Base-by-base conservation (phyloP, 2,888 invertebrate genomes). In the Pherbina coryleti region DNA sequence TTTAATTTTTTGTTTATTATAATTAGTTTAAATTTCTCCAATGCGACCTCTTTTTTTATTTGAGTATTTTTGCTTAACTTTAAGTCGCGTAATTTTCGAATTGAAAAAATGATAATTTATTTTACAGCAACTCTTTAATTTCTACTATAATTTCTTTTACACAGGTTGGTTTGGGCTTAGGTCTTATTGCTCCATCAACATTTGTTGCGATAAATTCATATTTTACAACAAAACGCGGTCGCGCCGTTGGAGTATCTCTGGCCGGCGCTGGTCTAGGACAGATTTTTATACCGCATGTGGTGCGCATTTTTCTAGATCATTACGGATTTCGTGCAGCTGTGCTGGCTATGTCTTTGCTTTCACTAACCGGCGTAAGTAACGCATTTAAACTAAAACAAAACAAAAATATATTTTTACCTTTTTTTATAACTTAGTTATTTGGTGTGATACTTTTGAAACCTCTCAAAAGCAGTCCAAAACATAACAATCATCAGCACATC, bases 211-310 rank as follows among this genome's bases (percentile, higher is more conserved):
- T 94, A 79, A 94, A 93, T 86, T 91, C 93, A 31, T 95, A 94
- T 88, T 95, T 95, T 85, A 92, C 91, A 78, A 90, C 91, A 77
- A 92, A 91, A 85, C 93, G 94, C 82, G 93, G 93, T 79, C 91
- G 93, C 57, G 95, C 95, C n/a, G 94, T 95, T 75, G 95, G 95
- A 2, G 90, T 95, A 44, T 93, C 94, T 0, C 92, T 95, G 90
- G 94, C 94, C 34, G 95, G 95, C 76, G 94, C 95, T 80, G 94
- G 95, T 79, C 88, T 94, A 34, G 95, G 95, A 3, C 94, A 95
- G 87, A 93, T 94, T 87, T 86, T 94, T 79, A 93, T 95, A 91
- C 95, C 95, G 3, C 94, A 93, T 84, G 90, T 94, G 81, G 93
- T 95, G 77, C 91, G 93, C 67, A 91, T 92, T 84, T 91, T 94